Evolutionary conservation across 2,888 invertebrate species (phyloP).

Genomic region (Andricus curvator): DNA sequence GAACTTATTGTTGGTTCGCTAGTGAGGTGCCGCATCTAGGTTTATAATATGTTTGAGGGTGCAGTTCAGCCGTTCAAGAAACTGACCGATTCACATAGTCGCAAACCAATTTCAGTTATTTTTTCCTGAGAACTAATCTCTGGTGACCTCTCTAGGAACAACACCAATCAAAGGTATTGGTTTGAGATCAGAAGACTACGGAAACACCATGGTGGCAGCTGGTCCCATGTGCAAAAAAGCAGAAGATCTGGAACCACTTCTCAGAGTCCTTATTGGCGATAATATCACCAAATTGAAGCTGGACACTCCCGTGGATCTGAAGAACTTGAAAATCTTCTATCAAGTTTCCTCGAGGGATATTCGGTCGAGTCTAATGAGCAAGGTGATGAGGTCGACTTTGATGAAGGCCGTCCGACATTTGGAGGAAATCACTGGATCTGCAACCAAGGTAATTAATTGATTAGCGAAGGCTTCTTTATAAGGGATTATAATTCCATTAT

Average conservation of each 20-base stretch:
- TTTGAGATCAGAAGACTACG: slow-evolving; percentile 81
- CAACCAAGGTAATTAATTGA: slow-evolving; percentile 65
- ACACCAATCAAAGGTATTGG: slow-evolving; percentile 82
- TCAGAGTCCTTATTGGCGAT: slow-evolving; percentile 83
- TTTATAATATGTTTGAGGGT: too few relatives aligned
- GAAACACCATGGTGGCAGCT: slow-evolving; percentile 88
- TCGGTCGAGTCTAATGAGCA: slow-evolving; percentile 85
- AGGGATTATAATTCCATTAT: not conserved
- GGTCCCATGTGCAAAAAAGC: slow-evolving; percentile 91
- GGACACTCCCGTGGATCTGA: slow-evolving; percentile 82
- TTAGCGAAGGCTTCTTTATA: not conserved
- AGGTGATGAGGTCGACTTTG: slow-evolving; percentile 84
- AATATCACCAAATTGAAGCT: slow-evolving; percentile 81
- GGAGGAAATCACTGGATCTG: slow-evolving; percentile 71
- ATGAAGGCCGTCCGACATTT: slow-evolving; percentile 79
- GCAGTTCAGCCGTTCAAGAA: too few relatives aligned
- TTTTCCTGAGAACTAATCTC: not conserved
- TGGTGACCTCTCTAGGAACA: slow-evolving; percentile 79
- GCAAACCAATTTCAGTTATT: too few relatives aligned
- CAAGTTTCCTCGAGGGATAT: slow-evolving; percentile 87
- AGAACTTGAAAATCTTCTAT: slow-evolving; percentile 87
- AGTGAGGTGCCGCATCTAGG: too few relatives aligned
- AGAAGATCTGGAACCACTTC: slow-evolving; percentile 88
- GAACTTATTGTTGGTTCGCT: too few relatives aligned
- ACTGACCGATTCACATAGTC: too few relatives aligned